Percentiles rank a stretch among this genome's conserved stretches.
Evolutionary conservation across 1,140 invertebrate species (phyloP).

Genomic region (honey bee (Apis mellifera)): DNA sequence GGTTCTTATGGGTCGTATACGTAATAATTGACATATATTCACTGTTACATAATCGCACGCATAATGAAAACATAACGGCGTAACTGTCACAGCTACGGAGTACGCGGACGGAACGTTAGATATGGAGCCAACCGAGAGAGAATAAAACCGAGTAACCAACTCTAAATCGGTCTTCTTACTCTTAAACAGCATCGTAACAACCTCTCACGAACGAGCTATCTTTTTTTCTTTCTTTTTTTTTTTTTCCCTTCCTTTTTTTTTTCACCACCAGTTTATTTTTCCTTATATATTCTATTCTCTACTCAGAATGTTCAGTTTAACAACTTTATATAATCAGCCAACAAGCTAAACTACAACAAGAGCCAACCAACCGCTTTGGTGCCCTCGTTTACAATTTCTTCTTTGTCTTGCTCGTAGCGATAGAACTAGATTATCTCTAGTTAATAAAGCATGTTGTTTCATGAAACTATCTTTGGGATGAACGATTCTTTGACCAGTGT

Average conservation of each 20-base stretch:
- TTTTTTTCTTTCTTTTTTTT: neutral
- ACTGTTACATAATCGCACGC: slow-evolving; percentile 29
- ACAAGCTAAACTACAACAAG: slow-evolving; percentile 51
- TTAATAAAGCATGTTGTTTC: slow-evolving; percentile 60
- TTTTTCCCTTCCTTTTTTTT: slow-evolving; percentile 27
- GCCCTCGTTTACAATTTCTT: slow-evolving; percentile 37
- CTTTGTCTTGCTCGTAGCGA: slow-evolving; percentile 58
- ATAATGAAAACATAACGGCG: slow-evolving; percentile 25
- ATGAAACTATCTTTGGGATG: slow-evolving; percentile 52
- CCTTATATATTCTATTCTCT: slow-evolving; percentile 3
- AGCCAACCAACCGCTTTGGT: slow-evolving; percentile 55
- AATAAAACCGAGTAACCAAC: slow-evolving; percentile 27
- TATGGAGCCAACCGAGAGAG: slow-evolving; percentile 33
- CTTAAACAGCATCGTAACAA: slow-evolving; percentile 7
- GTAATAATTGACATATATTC: slow-evolving; percentile 34
- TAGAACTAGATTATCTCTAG: slow-evolving; percentile 50
- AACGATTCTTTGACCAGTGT: slow-evolving; percentile 60
- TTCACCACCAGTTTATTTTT: too few relatives aligned
- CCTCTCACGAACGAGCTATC: slow-evolving; percentile 35
- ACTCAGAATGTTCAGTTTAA: slow-evolving; percentile 26
- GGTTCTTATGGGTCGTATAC: slow-evolving; percentile 2
- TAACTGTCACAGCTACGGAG: slow-evolving; percentile 23
- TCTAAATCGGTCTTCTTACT: slow-evolving; percentile 24
- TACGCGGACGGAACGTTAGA: slow-evolving; percentile 4
- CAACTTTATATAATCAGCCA: slow-evolving; percentile 42